These are phyloP conservation scores for Musca vetustissima DNA, from an alignment of 1,140 invertebrate species.

Conservation along the genomic window DNA sequence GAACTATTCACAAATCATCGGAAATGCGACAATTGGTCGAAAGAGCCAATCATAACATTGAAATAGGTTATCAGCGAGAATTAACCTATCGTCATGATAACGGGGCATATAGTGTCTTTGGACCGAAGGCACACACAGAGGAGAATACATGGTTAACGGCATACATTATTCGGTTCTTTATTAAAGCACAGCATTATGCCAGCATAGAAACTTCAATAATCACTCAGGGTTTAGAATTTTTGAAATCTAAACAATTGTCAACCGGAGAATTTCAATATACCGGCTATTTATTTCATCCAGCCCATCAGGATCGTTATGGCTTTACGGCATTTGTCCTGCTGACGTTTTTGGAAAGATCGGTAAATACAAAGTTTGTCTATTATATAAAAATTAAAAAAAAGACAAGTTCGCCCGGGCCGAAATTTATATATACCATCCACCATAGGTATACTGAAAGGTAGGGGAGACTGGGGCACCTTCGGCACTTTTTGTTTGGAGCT, in stretches of 20 bases:
- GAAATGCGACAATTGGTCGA: background rate
- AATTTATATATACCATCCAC: too few species aligned
- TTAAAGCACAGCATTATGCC: slow-evolving; percentile 61
- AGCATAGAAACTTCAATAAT: too few species aligned
- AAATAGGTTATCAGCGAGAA: slow-evolving; percentile 89
- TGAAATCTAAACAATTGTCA: slow-evolving; percentile 70
- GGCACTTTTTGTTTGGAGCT: too few species aligned
- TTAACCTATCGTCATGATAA: slow-evolving; percentile 85
- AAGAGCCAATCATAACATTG: slow-evolving; percentile 70
- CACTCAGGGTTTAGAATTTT: slow-evolving; percentile 73
- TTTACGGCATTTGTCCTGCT: slow-evolving; percentile 58
- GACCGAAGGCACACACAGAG: background rate
- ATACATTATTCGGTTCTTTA: slow-evolving; percentile 83
- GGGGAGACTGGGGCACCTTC: too few species aligned
- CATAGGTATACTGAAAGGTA: too few species aligned
- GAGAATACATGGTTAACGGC: slow-evolving; percentile 75
- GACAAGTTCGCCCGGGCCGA: too few species aligned
- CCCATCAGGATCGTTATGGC: slow-evolving; percentile 83
- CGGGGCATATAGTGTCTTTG: slow-evolving; percentile 93
- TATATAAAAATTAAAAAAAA: too few species aligned
- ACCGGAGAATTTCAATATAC: slow-evolving; percentile 85
- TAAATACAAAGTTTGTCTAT: too few species aligned
- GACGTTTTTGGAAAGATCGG: slow-evolving; percentile 77
- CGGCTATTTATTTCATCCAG: slow-evolving; percentile 74
- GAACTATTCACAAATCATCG: background rate